phyloP scores from a whole-genome alignment of 2,113 vertebrate genomes.

The Zosterops borbonicus region DNA sequence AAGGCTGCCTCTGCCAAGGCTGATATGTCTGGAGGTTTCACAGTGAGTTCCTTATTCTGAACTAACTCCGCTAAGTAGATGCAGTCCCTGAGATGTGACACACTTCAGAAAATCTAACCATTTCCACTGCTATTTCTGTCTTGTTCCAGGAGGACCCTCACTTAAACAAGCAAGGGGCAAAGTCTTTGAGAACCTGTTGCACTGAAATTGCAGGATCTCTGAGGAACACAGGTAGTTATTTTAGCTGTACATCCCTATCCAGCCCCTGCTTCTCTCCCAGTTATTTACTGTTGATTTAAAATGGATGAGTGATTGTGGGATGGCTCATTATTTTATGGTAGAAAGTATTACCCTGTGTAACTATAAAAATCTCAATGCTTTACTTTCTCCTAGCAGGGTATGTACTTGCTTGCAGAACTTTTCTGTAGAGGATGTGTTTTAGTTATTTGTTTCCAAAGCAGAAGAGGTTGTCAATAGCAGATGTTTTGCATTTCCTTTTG shows the following conservation, averaged over 20 bases:
- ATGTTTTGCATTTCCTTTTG: not conserved
- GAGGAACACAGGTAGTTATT: slow-evolving; percentile 58
- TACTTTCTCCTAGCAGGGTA: not conserved
- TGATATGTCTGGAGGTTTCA: not conserved
- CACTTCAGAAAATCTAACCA: not conserved
- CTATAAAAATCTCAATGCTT: not conserved
- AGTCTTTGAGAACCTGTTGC: not conserved
- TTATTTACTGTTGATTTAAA: not conserved
- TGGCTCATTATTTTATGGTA: not conserved
- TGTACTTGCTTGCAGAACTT: not conserved
- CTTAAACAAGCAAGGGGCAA: not conserved
- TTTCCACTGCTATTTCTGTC: not conserved
- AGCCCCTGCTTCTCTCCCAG: not conserved
- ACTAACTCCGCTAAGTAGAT: not conserved
- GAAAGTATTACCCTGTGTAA: not conserved
- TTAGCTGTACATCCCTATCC: not conserved
- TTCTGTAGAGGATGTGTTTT: not conserved
- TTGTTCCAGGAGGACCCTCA: slow-evolving; percentile 51
- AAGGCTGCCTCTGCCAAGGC: not conserved
- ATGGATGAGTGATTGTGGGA: not conserved
- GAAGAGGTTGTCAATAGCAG: not conserved
- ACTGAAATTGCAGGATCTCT: not conserved
- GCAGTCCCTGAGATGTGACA: not conserved
- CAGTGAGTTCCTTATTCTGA: not conserved
- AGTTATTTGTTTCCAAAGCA: not conserved